Evolutionary conservation across 2,888 invertebrate genomes (phyloP).

Genomic region (Lymantria monacha): DNA sequence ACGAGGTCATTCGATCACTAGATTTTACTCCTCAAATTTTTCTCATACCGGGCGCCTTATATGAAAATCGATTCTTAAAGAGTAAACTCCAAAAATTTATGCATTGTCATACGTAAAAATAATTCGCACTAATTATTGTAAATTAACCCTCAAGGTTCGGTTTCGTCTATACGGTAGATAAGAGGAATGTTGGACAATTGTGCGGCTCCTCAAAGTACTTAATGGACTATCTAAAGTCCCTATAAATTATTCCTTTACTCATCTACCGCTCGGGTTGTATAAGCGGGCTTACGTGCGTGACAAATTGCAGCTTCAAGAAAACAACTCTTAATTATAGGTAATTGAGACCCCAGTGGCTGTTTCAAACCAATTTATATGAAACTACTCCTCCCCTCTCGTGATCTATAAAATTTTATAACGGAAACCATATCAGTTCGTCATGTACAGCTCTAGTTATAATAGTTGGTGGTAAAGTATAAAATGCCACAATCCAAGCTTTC

Average conservation of each 20-base stretch:
- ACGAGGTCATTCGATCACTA: too few species aligned
- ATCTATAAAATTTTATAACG: background rate
- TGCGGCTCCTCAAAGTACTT: slow-evolving; percentile 33
- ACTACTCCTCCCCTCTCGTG: background rate
- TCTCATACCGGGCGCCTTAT: too few species aligned
- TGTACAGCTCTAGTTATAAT: slow-evolving; percentile 17
- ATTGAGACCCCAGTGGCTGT: slow-evolving; percentile 38
- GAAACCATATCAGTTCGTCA: background rate
- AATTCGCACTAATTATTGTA: slow-evolving; percentile 15
- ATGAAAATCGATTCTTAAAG: too few species aligned
- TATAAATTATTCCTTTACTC: slow-evolving; percentile 35
- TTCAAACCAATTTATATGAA: slow-evolving; percentile 11
- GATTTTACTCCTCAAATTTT: too few species aligned
- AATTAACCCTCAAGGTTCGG: slow-evolving; percentile 3
- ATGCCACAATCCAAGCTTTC: slow-evolving; percentile 15
- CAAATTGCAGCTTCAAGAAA: slow-evolving; percentile 52
- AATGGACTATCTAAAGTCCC: slow-evolving; percentile 30
- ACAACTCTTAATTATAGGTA: slow-evolving; percentile 54
- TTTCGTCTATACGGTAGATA: slow-evolving; percentile 2
- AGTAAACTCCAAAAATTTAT: too few species aligned
- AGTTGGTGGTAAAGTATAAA: slow-evolving; percentile 17
- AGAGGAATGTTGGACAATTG: slow-evolving; percentile 18
- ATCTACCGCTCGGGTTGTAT: background rate
- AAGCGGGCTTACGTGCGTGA: slow-evolving; percentile 42
- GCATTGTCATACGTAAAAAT: background rate